Evolutionary conservation across 2,113 vertebrate genomes (phyloP).

Genomic region (Potamarius usumacintae): DNA sequence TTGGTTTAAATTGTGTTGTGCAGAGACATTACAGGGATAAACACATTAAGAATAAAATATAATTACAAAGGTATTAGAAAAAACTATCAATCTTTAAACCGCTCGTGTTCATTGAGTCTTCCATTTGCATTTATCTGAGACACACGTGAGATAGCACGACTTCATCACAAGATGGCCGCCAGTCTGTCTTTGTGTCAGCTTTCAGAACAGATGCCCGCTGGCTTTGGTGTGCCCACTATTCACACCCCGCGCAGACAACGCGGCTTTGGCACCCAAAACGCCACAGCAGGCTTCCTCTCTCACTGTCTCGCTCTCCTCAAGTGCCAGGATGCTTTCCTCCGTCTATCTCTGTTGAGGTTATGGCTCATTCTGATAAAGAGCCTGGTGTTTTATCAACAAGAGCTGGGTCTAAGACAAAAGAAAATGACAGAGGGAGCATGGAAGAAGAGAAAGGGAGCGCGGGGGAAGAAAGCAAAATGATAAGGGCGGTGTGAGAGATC

Average conservation of each 20-base stretch:
- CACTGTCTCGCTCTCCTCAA: conserved; percentile 38
- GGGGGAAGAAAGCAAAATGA: conserved; percentile 39
- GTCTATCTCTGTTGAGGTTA: conserved; percentile 75
- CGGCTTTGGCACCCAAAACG: neutral
- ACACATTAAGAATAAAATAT: neutral
- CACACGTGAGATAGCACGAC: neutral
- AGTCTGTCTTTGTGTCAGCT: conserved; percentile 31
- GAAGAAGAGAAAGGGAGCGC: neutral
- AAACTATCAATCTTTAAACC: neutral
- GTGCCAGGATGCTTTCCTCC: conserved; percentile 66
- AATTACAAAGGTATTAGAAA: neutral
- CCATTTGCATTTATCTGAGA: conserved; percentile 14
- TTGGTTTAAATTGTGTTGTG: neutral
- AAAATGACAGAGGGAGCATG: conserved; percentile 31
- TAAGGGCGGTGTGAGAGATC: conserved; percentile 57
- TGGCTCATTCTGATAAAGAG: conserved; percentile 72
- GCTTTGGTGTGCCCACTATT: conserved; percentile 16
- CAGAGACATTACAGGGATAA: neutral
- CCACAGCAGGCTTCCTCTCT: conserved; percentile 7
- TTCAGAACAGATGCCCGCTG: conserved; percentile 35
- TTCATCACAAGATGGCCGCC: conserved; percentile 57
- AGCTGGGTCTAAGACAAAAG: conserved; percentile 37
- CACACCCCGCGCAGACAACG: neutral
- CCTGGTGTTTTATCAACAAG: conserved; percentile 76
- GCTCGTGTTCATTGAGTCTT: neutral